Conservation (phyloP, 2,888 invertebrate genomes). For the Drosophila antonietae region DNA sequence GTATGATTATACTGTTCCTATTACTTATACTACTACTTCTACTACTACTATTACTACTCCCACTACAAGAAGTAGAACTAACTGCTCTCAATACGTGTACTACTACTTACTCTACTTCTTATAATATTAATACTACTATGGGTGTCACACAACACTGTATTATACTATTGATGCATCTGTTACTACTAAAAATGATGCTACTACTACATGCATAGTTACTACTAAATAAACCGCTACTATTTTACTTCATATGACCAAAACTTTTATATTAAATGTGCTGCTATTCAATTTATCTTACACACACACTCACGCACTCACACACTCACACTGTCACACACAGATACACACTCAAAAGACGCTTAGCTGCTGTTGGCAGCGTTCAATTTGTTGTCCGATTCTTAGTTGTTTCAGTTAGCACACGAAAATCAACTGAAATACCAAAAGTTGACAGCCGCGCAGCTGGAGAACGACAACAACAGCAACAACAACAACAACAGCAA, state of each 20-base stretch:
- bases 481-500: constrained; percentile 10
- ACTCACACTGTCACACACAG: background rate
- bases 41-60: background rate
- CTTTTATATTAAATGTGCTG: background rate
- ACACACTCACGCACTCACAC: background rate
- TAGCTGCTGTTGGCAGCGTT: constrained; percentile 15
- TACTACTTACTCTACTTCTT: background rate
- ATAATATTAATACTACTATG: background rate
- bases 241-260: background rate
- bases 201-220: background rate
- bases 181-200: background rate
- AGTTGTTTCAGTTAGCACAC: constrained; percentile 23
- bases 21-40: background rate
- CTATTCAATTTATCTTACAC: background rate
- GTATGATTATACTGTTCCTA: background rate
- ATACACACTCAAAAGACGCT: background rate
- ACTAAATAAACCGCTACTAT: background rate
- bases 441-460: constrained; percentile 52
- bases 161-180: background rate
- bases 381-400: constrained; percentile 23
- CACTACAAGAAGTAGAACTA: background rate
- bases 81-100: background rate
- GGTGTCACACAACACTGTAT: background rate
- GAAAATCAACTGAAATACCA: constrained; percentile 69
- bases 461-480: constrained; percentile 19